These are phyloP conservation scores for Seladonia tumulorum DNA, from an alignment of 2,888 invertebrate genomes.

Conservation along the genomic window DNA sequence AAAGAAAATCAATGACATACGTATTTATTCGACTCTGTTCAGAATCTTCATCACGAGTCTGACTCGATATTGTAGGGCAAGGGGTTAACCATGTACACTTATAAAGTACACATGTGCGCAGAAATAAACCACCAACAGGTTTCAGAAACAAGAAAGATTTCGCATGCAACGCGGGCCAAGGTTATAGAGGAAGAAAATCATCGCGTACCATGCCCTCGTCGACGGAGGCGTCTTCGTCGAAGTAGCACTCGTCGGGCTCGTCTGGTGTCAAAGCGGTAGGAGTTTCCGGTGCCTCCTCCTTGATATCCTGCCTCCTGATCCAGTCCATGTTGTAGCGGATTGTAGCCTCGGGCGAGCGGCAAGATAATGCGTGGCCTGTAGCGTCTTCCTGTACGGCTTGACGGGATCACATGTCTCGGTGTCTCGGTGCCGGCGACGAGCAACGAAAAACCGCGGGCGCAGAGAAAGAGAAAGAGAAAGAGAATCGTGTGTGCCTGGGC, in stretches of 20 bases:
- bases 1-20: too few species aligned
- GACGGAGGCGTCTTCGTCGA: conserved; percentile 80
- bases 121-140: background rate
- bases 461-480: background rate
- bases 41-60: too few species aligned
- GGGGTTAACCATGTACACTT: too few species aligned
- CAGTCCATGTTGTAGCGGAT: conserved; percentile 76
- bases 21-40: too few species aligned
- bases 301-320: conserved; percentile 76
- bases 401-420: conserved; percentile 57
- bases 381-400: background rate
- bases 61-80: too few species aligned
- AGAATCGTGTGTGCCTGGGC: background rate
- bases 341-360: background rate
- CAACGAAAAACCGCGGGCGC: background rate
- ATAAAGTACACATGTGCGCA: too few species aligned
- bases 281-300: conserved; percentile 75
- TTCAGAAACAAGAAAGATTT: background rate
- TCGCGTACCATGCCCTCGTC: conserved; percentile 82
- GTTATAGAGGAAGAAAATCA: background rate
- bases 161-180: background rate
- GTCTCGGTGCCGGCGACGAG: background rate
- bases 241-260: conserved; percentile 80
- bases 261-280: conserved; percentile 76
- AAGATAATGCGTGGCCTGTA: conserved; percentile 16